Conservation (phyloP, 92 coral and sea anemone species). For the Parazoanthus darwini region DNA sequence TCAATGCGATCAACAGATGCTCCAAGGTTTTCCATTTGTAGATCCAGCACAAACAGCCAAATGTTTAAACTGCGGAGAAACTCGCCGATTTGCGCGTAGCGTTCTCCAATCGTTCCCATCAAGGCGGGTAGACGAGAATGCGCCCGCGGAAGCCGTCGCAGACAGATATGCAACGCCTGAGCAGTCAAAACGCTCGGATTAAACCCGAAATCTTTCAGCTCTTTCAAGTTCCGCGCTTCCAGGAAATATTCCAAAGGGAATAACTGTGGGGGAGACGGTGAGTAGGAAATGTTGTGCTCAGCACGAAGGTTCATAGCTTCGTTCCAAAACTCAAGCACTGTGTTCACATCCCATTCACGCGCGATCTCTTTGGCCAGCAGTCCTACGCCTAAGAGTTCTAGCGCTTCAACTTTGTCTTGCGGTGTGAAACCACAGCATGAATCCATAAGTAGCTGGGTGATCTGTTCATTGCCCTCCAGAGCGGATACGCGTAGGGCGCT, state of each 20-base stretch:
- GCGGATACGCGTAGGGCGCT: conserved; percentile 77
- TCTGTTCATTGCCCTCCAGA: conserved; percentile 73
- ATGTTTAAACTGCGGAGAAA: conserved; percentile 80
- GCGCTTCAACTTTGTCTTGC: conserved; percentile 70
- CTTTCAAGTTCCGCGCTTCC: conserved; percentile 65
- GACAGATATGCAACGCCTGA: conserved; percentile 79
- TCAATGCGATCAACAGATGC: conserved; percentile 58
- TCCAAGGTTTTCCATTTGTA: conserved; percentile 65
- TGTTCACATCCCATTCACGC: conserved; percentile 77
- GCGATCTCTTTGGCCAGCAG: conserved; percentile 76
- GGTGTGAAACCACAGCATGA: conserved; percentile 63
- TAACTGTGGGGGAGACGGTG: conserved; percentile 40
- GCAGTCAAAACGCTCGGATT: conserved; percentile 79
- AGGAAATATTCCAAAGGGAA: conserved; percentile 78
- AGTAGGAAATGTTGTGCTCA: conserved; percentile 44
- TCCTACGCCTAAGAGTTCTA: conserved; percentile 77
- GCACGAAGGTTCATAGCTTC: conserved; percentile 71
- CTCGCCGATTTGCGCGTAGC: conserved; percentile 86
- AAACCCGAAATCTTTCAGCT: conserved; percentile 61
- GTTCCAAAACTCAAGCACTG: conserved; percentile 81
- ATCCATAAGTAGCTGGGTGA: conserved; percentile 65
- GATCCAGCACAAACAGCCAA: conserved; percentile 74
- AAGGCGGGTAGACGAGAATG: conserved; percentile 83
- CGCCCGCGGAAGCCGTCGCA: conserved; percentile 61
- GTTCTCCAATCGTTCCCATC: conserved; percentile 81